Percentiles rank a stretch among this genome's conserved stretches.
These are phyloP conservation scores for Acanthopleura granulata DNA, from an alignment of 2,888 invertebrate genomes.

Conservation along the genomic window DNA sequence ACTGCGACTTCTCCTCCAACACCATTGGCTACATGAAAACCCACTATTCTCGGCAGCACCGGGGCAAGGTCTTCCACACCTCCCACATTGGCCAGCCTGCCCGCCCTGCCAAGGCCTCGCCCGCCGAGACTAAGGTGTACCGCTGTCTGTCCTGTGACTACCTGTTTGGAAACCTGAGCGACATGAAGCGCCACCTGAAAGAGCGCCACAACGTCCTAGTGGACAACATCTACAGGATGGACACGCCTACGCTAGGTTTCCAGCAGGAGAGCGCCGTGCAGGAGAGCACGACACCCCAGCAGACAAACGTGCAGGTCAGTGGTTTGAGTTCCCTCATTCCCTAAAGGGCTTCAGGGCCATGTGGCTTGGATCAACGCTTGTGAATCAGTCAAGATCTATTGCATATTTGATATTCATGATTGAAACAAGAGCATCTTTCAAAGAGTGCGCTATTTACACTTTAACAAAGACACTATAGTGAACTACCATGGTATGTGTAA, in stretches of 20 bases:
- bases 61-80: background rate
- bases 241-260: conserved; percentile 16
- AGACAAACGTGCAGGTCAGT: too few species aligned
- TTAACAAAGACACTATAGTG: too few species aligned
- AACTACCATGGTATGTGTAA: too few species aligned
- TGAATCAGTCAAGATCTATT: background rate
- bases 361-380: too few species aligned
- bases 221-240: conserved; percentile 47
- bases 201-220: conserved; percentile 59
- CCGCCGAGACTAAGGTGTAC: conserved; percentile 45
- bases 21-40: conserved; percentile 66
- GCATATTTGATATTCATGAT: too few species aligned
- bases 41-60: conserved; percentile 62
- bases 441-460: too few species aligned
- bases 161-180: conserved; percentile 67
- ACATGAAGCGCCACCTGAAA: conserved; percentile 66
- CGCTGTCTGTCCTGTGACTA: conserved; percentile 67
- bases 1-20: conserved; percentile 67
- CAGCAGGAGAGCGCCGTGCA: too few species aligned
- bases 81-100: background rate
- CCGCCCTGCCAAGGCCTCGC: background rate
- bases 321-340: too few species aligned
- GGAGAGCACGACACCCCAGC: too few species aligned
- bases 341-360: too few species aligned
- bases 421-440: too few species aligned